phyloP scores from a whole-genome alignment of 2,113 vertebrate species.

The Rhizomys pruinosus region DNA sequence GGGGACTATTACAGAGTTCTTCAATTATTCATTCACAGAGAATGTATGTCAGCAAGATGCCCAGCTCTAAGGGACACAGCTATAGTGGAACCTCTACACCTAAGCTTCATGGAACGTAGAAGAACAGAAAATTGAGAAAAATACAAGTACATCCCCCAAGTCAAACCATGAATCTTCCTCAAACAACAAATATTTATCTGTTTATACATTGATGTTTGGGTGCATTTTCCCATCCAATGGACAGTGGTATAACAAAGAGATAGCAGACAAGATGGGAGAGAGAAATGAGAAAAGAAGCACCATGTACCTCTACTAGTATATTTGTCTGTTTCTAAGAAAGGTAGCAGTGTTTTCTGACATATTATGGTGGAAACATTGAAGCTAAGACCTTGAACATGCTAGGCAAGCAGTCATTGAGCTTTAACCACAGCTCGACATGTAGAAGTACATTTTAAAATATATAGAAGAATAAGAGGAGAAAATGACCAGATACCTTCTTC shows the following conservation, averaged over 20 bases:
- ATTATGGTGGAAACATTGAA: neutral
- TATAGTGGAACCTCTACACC: too few species aligned
- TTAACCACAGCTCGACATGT: neutral
- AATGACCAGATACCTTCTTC: neutral
- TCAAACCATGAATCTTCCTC: too few species aligned
- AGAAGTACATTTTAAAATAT: neutral
- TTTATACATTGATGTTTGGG: neutral
- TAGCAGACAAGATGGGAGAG: neutral
- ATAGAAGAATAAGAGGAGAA: neutral
- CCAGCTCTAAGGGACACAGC: too few species aligned
- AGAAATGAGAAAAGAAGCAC: neutral
- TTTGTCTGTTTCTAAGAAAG: neutral
- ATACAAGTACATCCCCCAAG: too few species aligned
- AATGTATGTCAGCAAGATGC: too few species aligned
- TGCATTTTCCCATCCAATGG: neutral
- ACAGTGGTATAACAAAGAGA: neutral
- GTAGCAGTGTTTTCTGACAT: neutral
- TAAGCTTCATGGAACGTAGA: too few species aligned
- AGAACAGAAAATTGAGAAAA: too few species aligned
- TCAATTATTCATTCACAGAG: too few species aligned
- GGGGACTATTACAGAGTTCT: too few species aligned
- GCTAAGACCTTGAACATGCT: neutral
- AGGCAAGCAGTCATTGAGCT: neutral
- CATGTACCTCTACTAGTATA: neutral
- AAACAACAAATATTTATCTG: neutral